These are phyloP conservation scores for Pagrus major DNA, from an alignment of 2,113 vertebrate species.

Conservation along the genomic window DNA sequence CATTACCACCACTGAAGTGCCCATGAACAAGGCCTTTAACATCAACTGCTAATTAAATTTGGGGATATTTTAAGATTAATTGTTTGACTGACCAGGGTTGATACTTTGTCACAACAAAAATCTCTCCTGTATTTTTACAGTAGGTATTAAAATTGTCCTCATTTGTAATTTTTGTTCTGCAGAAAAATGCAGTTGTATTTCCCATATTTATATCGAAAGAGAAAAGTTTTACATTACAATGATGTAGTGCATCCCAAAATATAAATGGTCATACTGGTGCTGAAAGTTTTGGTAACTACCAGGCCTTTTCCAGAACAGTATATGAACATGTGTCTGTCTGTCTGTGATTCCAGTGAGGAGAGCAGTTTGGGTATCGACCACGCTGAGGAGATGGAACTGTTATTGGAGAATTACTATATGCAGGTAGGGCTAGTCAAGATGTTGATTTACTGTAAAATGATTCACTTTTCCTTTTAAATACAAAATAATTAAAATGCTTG, in stretches of 20 bases:
- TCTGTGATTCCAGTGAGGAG: slow-evolving; percentile 86
- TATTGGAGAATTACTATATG: slow-evolving; percentile 95
- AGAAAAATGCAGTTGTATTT: background rate
- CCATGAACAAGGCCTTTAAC: too few species aligned
- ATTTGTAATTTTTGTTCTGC: background rate
- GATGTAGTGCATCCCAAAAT: background rate
- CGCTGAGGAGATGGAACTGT: slow-evolving; percentile 96
- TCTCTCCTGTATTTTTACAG: background rate
- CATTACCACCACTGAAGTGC: too few species aligned
- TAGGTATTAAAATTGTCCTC: background rate
- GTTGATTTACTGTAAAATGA: background rate
- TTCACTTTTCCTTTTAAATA: background rate
- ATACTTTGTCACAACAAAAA: background rate
- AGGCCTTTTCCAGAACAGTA: background rate
- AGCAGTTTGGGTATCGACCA: slow-evolving; percentile 93
- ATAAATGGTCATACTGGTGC: background rate
- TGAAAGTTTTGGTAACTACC: background rate
- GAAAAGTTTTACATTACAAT: background rate
- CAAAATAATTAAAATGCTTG: background rate
- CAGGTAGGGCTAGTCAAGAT: slow-evolving; percentile 67
- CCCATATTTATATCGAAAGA: background rate
- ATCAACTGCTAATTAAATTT: too few species aligned
- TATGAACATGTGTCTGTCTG: slow-evolving; percentile 27
- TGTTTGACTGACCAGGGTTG: background rate
- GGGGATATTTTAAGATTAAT: too few species aligned